Conservation (phyloP, 92 coral and sea anemone genomes). For the Pocillopora meandrina region DNA sequence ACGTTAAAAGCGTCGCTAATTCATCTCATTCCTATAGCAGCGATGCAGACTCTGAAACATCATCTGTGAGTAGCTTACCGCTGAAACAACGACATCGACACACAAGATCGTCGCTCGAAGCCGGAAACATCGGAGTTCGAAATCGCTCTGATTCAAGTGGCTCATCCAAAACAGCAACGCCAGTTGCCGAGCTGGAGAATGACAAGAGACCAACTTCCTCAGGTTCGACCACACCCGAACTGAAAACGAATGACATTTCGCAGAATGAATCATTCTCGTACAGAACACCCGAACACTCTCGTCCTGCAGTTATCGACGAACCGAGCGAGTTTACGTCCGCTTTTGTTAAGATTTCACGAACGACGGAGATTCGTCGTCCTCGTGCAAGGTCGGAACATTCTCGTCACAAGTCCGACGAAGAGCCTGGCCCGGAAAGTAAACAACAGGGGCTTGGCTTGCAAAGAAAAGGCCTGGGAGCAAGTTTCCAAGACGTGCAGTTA, state of each 20-base stretch:
- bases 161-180: constrained; percentile 81
- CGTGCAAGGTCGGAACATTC: constrained; percentile 52
- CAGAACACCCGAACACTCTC: neutral
- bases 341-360: constrained; percentile 49
- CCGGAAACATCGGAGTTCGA: constrained; percentile 34
- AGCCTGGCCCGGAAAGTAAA: constrained; percentile 11
- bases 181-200: constrained; percentile 54
- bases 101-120: constrained; percentile 66
- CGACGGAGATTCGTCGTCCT: constrained; percentile 27
- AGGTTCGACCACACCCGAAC: neutral
- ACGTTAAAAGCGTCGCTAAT: neutral
- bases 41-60: constrained; percentile 98
- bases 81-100: constrained; percentile 63
- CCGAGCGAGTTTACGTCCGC: constrained; percentile 47
- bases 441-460: neutral
- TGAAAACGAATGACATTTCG: constrained; percentile 15
- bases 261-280: constrained; percentile 17
- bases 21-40: constrained; percentile 59
- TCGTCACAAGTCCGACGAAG: constrained; percentile 42
- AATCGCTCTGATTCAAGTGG: constrained; percentile 65
- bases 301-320: neutral
- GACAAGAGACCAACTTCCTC: constrained; percentile 1
- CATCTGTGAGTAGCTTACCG: constrained; percentile 76
- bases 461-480: constrained; percentile 19
- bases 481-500: constrained; percentile 29